These are phyloP conservation scores for Strigops habroptila DNA, from an alignment of 2,113 vertebrate genomes.

Conservation along the genomic window DNA sequence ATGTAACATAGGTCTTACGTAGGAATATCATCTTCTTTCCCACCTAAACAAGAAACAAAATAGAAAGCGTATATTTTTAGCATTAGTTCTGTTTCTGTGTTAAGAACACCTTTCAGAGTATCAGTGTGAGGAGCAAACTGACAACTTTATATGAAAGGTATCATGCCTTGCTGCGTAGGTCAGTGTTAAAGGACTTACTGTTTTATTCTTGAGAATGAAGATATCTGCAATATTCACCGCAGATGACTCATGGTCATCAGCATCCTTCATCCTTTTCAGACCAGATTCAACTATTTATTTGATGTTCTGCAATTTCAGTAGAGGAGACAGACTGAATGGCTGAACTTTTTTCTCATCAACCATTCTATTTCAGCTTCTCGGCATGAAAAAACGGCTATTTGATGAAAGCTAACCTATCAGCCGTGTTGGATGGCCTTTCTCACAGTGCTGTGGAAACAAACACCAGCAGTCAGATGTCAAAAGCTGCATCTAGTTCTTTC, in stretches of 20 bases:
- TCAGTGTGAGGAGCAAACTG: neutral
- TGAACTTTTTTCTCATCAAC: neutral
- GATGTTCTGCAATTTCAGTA: constrained; percentile 1
- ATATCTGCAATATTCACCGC: neutral
- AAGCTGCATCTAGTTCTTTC: neutral
- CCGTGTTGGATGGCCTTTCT: neutral
- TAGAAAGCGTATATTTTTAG: neutral
- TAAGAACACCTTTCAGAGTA: neutral
- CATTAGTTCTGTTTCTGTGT: neutral
- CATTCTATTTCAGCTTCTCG: constrained; percentile 1
- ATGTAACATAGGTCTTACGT: neutral
- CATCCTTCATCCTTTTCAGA: neutral
- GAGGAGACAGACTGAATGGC: neutral
- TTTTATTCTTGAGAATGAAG: neutral
- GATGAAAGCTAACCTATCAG: neutral
- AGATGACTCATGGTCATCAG: neutral
- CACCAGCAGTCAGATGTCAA: neutral
- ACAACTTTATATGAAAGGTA: neutral
- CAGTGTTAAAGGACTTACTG: neutral
- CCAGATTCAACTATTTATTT: constrained; percentile 17
- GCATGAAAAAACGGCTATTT: neutral
- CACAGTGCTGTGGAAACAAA: neutral
- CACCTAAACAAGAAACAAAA: neutral
- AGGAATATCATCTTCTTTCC: neutral
- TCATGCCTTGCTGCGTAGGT: neutral